A percentile compares a stretch with the other conserved stretches of the same genome.
Conservation (phyloP, 2,797 vertebrate genomes). For the Esox masquinongy region DNA sequence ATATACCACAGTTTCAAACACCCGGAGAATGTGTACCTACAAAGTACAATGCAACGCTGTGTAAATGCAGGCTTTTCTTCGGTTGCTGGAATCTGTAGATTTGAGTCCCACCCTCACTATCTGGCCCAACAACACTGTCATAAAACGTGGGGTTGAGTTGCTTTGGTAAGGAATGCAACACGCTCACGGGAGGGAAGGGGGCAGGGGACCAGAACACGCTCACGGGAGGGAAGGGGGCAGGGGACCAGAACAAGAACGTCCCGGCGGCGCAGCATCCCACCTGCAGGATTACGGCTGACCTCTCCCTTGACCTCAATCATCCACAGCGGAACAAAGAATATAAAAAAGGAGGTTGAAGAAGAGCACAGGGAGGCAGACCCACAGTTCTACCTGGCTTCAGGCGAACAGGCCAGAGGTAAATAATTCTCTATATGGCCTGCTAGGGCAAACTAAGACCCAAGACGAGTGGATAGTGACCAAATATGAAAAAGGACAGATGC, state of each 20-base stretch:
- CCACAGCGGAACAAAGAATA: neutral
- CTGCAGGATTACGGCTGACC: constrained; percentile 23
- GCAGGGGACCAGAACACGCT: constrained; percentile 7
- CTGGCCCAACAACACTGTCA: too few relatives aligned
- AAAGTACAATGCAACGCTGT: too few relatives aligned
- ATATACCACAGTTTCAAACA: too few relatives aligned
- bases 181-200: neutral
- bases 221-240: constrained; percentile 1
- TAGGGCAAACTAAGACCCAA: neutral
- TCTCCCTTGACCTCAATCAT: neutral
- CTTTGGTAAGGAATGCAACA: too few relatives aligned
- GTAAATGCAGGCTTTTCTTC: too few relatives aligned
- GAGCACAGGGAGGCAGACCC: neutral
- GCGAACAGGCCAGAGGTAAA: constrained; percentile 1
- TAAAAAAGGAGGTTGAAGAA: constrained; percentile 7
- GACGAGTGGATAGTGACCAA: neutral
- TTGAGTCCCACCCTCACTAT: too few relatives aligned
- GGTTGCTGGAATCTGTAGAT: too few relatives aligned
- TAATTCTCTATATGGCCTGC: neutral
- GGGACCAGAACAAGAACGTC: constrained; percentile 7
- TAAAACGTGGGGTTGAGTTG: too few relatives aligned
- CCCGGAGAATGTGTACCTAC: too few relatives aligned
- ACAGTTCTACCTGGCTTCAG: neutral
- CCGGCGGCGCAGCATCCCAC: constrained; percentile 21
- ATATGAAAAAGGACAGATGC: too few relatives aligned